Base-by-base conservation (phyloP, 2,888 invertebrate species). In the Villa cingulata region DNA sequence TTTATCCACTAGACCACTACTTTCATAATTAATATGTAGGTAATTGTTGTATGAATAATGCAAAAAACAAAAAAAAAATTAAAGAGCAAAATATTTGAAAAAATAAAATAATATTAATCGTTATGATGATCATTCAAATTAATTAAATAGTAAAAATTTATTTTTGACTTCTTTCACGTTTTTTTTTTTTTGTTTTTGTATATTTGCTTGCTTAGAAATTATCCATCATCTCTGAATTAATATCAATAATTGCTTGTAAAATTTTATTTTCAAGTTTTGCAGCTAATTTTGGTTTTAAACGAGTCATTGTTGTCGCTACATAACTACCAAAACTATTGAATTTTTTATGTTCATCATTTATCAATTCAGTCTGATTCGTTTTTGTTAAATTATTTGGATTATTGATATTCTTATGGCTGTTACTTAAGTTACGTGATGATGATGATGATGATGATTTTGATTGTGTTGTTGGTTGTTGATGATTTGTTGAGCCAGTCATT, bases 271-370 rank as follows among this genome's bases (percentile, higher is more conserved):
- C 67, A 17, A 68, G 51, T 47, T 64, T 66, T 19, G 62, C 60
- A 12, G 67, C 64, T 17, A 60, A 57, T 12, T 62, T 59, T 20
- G 55, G 43, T 17, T 59, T 59, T 47, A 68, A 59, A 44, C 66
- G 62, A 55, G 65, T 67, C 62, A 68, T 63, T 16, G 66, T 62
- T 49, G 63, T 67, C 15, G 67, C 63, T 47, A 68, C 66, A 41
- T 68, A 68, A 27, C 65, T 54, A 3, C 67, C 67, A 23, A 68
- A 59, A 1, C 65, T 63, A 50, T 62, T 65, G 49, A 66, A 65
- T 15, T 65, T 61, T 32, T 61, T 59, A 10, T 65, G 65, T 51
- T 18, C 18, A 7, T 32, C 15, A 32, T 32, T 14, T 9, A 9
- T 27, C 27, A 27, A 2, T 27, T 27, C 27, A 27, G 6, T 27